A percentile compares a stretch with the other conserved stretches of the same genome.
Conservation (phyloP, 2,888 invertebrate species). For the Tenthredo livida region DNA sequence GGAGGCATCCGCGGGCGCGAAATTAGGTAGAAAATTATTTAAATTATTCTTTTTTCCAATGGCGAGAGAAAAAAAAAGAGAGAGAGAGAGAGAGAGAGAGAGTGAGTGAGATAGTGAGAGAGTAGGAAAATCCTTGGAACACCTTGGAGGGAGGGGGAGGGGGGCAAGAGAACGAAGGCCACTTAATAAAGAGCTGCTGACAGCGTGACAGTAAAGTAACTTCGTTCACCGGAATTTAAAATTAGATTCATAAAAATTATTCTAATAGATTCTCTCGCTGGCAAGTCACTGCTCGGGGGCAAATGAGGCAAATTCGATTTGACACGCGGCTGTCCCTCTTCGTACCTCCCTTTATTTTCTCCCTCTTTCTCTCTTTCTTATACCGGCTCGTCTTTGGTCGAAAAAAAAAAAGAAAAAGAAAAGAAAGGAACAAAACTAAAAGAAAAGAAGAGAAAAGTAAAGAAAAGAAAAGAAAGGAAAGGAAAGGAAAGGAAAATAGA, state of each 20-base stretch:
- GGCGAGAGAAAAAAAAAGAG: slow-evolving; percentile 25
- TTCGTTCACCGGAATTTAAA: slow-evolving; percentile 76
- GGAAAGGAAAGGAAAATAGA: no score
- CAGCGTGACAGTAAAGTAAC: slow-evolving; percentile 75
- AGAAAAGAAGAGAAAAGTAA: background rate
- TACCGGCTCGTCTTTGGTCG: background rate
- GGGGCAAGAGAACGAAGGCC: slow-evolving; percentile 59
- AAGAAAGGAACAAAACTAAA: slow-evolving; percentile 45
- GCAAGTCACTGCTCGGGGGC: slow-evolving; percentile 63
- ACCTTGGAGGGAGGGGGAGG: slow-evolving; percentile 6
- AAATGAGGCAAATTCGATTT: slow-evolving; percentile 77
- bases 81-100: slow-evolving; percentile 30
- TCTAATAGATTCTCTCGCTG: slow-evolving; percentile 75
- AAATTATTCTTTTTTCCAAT: slow-evolving; percentile 68
- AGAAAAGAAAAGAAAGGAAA: background rate
- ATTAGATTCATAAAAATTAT: slow-evolving; percentile 78
- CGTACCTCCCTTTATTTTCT: slow-evolving; percentile 52
- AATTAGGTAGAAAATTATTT: slow-evolving; percentile 65
- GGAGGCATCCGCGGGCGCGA: slow-evolving; percentile 32
- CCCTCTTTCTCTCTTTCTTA: slow-evolving; percentile 47
- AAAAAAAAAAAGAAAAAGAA: slow-evolving; percentile 48
- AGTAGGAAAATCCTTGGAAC: slow-evolving; percentile 50
- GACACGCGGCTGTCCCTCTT: slow-evolving; percentile 71
- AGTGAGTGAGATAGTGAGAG: slow-evolving; percentile 43
- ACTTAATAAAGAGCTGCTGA: slow-evolving; percentile 75